A percentile compares a stretch with the other conserved stretches of the same genome.
Conservation (phyloP, 2,113 vertebrate species). For the Ursus arctos region DNA sequence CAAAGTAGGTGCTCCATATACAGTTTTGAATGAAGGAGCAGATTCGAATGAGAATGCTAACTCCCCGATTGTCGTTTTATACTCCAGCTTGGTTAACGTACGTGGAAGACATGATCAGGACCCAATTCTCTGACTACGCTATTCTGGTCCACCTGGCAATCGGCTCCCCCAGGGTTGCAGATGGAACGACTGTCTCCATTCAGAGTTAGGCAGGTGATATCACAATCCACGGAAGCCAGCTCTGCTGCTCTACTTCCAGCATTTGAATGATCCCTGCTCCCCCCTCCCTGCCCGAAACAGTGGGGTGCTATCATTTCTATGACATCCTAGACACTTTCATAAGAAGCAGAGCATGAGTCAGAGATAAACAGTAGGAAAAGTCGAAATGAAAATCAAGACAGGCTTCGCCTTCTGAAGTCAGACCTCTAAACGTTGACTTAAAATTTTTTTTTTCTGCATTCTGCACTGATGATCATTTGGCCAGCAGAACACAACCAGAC, state of each 20-base stretch:
- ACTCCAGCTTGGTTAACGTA: background rate
- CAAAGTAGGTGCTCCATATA: background rate
- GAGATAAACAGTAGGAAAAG: background rate
- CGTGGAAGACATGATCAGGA: background rate
- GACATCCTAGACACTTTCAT: background rate
- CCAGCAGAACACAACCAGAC: background rate
- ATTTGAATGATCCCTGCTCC: background rate
- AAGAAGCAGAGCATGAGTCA: background rate
- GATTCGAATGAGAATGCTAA: background rate
- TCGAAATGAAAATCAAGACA: background rate
- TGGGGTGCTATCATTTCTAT: background rate
- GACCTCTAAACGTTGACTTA: background rate
- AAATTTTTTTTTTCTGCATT: background rate
- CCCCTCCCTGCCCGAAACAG: background rate
- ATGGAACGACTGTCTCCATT: background rate
- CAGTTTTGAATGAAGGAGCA: background rate
- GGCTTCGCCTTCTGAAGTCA: background rate
- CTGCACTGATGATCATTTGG: background rate
- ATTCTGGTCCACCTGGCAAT: background rate
- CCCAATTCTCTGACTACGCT: background rate
- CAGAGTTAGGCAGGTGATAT: too few relatives aligned
- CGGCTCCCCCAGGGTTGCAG: rapidly evolving
- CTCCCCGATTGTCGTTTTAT: background rate
- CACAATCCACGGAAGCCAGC: background rate
- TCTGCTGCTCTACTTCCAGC: background rate